Conservation (phyloP, 1,140 invertebrate genomes). For the Pseudomyrmex gracilis region DNA sequence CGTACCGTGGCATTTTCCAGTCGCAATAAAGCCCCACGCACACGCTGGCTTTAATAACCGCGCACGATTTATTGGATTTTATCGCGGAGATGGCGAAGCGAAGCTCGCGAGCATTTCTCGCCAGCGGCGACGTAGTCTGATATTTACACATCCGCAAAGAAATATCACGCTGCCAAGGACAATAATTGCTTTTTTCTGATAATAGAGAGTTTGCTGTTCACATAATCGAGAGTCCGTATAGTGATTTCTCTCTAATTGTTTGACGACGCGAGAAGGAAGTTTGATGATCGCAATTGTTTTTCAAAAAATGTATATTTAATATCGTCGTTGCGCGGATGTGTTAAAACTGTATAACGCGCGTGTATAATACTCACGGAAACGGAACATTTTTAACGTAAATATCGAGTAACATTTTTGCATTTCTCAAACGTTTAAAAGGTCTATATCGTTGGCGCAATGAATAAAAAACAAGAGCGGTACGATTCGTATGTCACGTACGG, state of each 20-base stretch:
- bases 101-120: constrained; percentile 47
- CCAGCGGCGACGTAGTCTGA: constrained; percentile 23
- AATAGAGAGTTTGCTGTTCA: background rate
- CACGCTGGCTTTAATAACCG: constrained; percentile 51
- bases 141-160: constrained; percentile 53
- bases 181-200: constrained; percentile 40
- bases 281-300: background rate
- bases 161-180: constrained; percentile 30
- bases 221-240: background rate
- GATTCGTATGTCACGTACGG: constrained; percentile 34
- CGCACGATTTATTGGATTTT: constrained; percentile 62
- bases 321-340: background rate
- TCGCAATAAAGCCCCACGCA: constrained; percentile 56
- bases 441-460: constrained; percentile 21
- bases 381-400: constrained; percentile 16
- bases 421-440: constrained; percentile 22
- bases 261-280: background rate
- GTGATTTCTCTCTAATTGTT: constrained; percentile 10
- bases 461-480: constrained; percentile 43
- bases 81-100: constrained; percentile 48
- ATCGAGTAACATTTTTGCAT: constrained; percentile 19
- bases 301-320: background rate
- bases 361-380: constrained; percentile 4
- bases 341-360: constrained; percentile 3
- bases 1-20: constrained; percentile 34